Evolutionary conservation across 2,888 invertebrate genomes (phyloP).

Genomic region (Matsumyia berberina): DNA sequence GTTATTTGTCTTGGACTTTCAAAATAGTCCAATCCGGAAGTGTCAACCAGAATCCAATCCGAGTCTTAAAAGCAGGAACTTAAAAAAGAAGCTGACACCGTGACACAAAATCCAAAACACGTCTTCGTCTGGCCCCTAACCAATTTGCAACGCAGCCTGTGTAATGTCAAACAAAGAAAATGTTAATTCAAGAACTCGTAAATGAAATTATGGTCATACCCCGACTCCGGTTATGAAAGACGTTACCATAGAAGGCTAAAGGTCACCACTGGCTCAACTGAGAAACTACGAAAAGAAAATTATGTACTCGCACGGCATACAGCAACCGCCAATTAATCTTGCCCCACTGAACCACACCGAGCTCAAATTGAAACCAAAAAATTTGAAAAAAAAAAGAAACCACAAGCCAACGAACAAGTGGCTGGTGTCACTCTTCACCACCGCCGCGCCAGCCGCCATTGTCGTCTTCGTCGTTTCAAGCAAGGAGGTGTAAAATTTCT

Average conservation of each 20-base stretch:
- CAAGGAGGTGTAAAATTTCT: conserved; percentile 62
- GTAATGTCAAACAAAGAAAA: conserved; percentile 8
- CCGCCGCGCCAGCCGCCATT: background rate
- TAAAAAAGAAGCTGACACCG: conserved; percentile 14
- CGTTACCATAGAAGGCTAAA: conserved; percentile 27
- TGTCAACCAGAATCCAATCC: background rate
- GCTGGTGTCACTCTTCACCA: conserved; percentile 19
- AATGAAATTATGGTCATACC: conserved; percentile 10
- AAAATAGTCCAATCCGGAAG: background rate
- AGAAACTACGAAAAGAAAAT: conserved; percentile 16
- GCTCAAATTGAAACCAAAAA: conserved; percentile 48
- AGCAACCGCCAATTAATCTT: conserved; percentile 65
- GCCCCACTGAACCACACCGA: conserved; percentile 60
- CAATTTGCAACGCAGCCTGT: conserved; percentile 15
- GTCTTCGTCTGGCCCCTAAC: background rate
- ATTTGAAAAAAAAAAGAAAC: background rate
- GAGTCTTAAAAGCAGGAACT: conserved; percentile 9
- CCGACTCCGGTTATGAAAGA: conserved; percentile 15
- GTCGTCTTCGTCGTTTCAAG: background rate
- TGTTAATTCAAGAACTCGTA: conserved; percentile 6
- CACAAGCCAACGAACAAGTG: conserved; percentile 17
- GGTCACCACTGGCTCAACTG: conserved; percentile 24
- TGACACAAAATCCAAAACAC: conserved; percentile 35
- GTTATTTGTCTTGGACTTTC: background rate
- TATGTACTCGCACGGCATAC: conserved; percentile 14